Conservation (phyloP, 2,797 vertebrate species). For the Sebastes hubbsi region DNA sequence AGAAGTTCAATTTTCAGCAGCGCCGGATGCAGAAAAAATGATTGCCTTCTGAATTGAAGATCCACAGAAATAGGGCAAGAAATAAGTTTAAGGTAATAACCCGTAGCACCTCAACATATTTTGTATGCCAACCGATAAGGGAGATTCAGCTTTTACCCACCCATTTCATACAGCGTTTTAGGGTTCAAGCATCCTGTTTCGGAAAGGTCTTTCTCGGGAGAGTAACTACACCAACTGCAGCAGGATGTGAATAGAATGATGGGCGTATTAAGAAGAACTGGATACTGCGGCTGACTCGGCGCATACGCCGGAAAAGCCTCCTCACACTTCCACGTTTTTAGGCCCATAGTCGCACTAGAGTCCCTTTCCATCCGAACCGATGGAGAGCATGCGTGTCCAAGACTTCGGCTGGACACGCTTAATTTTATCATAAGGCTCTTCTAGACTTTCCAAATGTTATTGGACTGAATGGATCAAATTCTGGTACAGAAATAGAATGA, state of each 20-base stretch:
- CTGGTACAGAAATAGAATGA: too few species aligned
- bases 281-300: neutral
- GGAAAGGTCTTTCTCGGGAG: neutral
- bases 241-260: neutral
- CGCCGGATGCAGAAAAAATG: neutral
- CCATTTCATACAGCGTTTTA: neutral
- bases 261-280: neutral
- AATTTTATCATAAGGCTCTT: neutral
- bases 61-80: neutral
- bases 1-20: neutral
- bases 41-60: neutral
- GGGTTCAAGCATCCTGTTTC: too few species aligned
- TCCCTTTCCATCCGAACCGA: neutral
- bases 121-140: neutral
- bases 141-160: neutral
- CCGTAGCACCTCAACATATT: neutral
- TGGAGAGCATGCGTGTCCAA: neutral
- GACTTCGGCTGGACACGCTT: neutral
- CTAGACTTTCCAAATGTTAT: neutral
- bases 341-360: too few species aligned
- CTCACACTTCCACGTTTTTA: neutral
- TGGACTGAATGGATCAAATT: too few species aligned
- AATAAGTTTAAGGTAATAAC: neutral
- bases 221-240: neutral
- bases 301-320: neutral